Conservation (phyloP, 1,140 invertebrate genomes). For the Heterodera carotae region DNA sequence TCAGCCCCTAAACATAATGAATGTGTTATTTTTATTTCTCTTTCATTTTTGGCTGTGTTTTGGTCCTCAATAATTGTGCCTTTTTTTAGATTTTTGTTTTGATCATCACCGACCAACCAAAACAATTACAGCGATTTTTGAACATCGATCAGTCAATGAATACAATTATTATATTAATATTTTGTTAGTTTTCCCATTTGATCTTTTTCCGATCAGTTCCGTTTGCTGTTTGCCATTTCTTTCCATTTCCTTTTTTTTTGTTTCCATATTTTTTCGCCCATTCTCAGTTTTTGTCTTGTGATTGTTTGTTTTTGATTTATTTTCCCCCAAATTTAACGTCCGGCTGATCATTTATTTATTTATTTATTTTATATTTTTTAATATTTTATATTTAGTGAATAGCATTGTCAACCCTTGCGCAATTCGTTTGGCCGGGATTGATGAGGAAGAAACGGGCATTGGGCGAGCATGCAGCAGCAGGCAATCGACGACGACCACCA, state of each 20-base stretch:
- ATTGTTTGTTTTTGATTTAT: neutral
- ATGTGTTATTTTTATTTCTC: no score
- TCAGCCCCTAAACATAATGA: no score
- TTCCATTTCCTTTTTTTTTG: neutral
- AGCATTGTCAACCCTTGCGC: slow-evolving; percentile 10
- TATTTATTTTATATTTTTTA: slow-evolving; percentile 1
- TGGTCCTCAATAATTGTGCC: no score
- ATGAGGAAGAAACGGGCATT: neutral
- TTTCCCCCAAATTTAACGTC: neutral
- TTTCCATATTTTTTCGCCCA: neutral
- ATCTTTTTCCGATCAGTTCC: neutral
- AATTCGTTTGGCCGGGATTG: slow-evolving; percentile 3
- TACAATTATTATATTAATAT: no score
- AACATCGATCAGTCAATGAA: neutral
- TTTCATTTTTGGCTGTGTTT: no score
- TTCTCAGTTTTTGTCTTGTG: neutral
- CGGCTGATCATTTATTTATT: neutral
- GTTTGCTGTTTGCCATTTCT: neutral
- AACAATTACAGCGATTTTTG: no score
- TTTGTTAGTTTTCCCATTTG: neutral
- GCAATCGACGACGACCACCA: neutral
- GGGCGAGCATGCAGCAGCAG: neutral
- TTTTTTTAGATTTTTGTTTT: no score
- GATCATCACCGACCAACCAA: no score
- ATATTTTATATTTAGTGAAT: neutral